These are phyloP conservation scores for Beris morrisii DNA, from an alignment of 2,888 invertebrate species.

Conservation along the genomic window DNA sequence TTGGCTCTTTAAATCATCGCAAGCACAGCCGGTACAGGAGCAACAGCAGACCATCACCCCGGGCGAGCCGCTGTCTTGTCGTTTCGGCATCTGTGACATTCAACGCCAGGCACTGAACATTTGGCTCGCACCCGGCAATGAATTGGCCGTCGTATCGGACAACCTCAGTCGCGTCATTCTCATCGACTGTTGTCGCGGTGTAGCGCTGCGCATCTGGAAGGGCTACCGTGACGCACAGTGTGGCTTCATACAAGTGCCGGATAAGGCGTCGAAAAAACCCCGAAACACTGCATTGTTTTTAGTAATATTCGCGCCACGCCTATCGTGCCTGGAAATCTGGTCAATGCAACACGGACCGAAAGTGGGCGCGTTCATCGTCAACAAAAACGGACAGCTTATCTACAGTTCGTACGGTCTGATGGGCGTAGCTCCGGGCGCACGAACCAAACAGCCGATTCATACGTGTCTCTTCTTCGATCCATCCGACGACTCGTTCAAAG, in stretches of 20 bases:
- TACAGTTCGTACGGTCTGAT: constrained; percentile 81
- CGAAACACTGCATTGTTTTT: constrained; percentile 68
- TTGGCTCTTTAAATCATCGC: constrained; percentile 55
- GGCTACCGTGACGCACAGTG: constrained; percentile 96
- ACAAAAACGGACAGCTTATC: constrained; percentile 77
- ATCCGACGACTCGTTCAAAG: constrained; percentile 74
- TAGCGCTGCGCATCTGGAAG: constrained; percentile 86
- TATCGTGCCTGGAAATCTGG: constrained; percentile 93
- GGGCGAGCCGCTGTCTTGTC: constrained; percentile 72
- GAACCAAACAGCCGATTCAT: constrained; percentile 64
- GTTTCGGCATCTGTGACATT: constrained; percentile 80
- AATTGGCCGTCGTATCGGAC: constrained; percentile 81
- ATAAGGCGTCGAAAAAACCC: constrained; percentile 56
- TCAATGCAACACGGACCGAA: constrained; percentile 85
- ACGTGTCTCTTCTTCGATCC: constrained; percentile 82
- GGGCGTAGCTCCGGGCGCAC: constrained; percentile 65
- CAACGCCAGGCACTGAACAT: constrained; percentile 74
- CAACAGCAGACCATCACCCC: constrained; percentile 51
- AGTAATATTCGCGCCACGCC: constrained; percentile 88
- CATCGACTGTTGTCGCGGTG: constrained; percentile 78
- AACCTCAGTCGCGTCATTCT: constrained; percentile 85
- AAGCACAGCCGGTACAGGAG: constrained; percentile 55
- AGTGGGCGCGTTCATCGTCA: constrained; percentile 88
- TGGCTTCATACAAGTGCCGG: constrained; percentile 84
- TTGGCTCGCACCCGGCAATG: constrained; percentile 71